phyloP scores from a whole-genome alignment of 2,797 vertebrate genomes.

The Diglossa cyanea region DNA sequence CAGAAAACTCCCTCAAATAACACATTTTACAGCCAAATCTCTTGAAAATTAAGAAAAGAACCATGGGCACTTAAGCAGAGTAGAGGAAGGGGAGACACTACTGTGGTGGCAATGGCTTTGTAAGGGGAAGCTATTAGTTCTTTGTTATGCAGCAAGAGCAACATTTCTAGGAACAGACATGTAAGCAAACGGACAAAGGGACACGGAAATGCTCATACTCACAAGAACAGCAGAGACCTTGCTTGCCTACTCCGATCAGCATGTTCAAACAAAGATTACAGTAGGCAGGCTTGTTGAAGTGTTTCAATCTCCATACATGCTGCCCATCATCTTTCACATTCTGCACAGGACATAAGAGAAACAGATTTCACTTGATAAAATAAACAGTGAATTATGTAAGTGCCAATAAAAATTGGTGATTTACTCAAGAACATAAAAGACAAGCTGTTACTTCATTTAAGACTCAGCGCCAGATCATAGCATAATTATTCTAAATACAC shows the following conservation, averaged over 20 bases:
- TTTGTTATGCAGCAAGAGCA: neutral
- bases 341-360: slow-evolving; percentile 75
- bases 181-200: neutral
- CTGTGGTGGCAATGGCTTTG: neutral
- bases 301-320: slow-evolving; percentile 94
- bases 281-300: slow-evolving; percentile 96
- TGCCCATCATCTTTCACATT: slow-evolving; percentile 96
- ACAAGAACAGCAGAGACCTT: slow-evolving; percentile 96
- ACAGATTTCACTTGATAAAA: slow-evolving; percentile 73
- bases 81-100: neutral
- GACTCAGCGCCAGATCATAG: slow-evolving; percentile 53
- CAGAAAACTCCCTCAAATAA: neutral
- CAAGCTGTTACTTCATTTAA: slow-evolving; percentile 73
- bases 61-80: neutral
- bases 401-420: slow-evolving; percentile 69
- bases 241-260: slow-evolving; percentile 92
- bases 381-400: slow-evolving; percentile 59
- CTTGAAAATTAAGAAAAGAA: neutral
- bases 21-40: neutral
- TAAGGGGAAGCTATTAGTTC: neutral
- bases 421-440: slow-evolving; percentile 62
- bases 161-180: neutral
- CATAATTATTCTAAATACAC: slow-evolving; percentile 51
- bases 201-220: slow-evolving; percentile 67
- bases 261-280: slow-evolving; percentile 96